Percentiles rank a stretch among this genome's conserved stretches.
Conservation (phyloP, 2,797 vertebrate species). For the Alcedo quadribrachys region DNA sequence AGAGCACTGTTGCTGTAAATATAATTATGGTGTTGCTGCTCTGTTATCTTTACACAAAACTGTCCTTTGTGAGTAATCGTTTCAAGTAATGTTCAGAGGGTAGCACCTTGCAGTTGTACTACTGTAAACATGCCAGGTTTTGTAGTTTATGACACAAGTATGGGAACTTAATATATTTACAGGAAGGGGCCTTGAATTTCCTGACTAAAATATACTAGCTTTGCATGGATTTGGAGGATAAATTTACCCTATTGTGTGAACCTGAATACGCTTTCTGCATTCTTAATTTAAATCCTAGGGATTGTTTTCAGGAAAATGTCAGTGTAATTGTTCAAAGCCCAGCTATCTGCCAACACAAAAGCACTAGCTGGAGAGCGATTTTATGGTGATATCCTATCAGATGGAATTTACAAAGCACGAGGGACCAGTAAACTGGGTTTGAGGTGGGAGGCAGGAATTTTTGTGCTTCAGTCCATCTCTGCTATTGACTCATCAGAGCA, state of each 20-base stretch:
- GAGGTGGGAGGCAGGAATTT: neutral
- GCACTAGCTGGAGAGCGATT: constrained; percentile 46
- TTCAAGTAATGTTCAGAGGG: constrained; percentile 3
- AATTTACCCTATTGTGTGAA: constrained; percentile 76
- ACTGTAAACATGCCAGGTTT: constrained; percentile 58
- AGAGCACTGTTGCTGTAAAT: neutral
- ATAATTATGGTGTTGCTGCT: neutral
- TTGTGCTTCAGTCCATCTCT: neutral
- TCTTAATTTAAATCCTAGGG: constrained; percentile 67
- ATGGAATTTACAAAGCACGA: constrained; percentile 44
- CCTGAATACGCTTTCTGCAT: constrained; percentile 71
- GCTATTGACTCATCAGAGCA: neutral
- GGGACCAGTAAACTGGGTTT: neutral
- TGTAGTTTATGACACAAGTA: constrained; percentile 37
- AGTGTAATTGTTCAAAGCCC: constrained; percentile 64
- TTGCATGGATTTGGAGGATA: constrained; percentile 71
- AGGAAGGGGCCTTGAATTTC: constrained; percentile 74
- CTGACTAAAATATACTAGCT: constrained; percentile 71
- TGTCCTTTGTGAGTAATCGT: neutral
- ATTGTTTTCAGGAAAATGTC: constrained; percentile 77
- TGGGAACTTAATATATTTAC: constrained; percentile 63
- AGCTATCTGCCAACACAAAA: constrained; percentile 42
- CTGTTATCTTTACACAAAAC: constrained; percentile 12
- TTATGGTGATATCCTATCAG: constrained; percentile 36
- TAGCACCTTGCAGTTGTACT: constrained; percentile 44